These are phyloP conservation scores for Gavia stellata DNA, from an alignment of 2,113 vertebrate species.

Conservation along the genomic window DNA sequence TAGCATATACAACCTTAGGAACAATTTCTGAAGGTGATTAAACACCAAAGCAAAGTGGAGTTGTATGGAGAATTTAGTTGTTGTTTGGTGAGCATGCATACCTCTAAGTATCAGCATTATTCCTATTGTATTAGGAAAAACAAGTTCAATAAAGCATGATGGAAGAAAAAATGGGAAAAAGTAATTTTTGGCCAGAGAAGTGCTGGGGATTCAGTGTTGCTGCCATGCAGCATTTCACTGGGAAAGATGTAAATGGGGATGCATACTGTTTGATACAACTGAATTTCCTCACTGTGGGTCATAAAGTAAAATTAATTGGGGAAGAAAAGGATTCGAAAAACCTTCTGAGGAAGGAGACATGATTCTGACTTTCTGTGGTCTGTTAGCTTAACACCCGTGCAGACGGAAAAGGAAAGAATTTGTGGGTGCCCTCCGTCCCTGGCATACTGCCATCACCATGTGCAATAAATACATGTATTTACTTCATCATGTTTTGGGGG, in stretches of 20 bases:
- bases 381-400: background rate
- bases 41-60: background rate
- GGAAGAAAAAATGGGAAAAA: background rate
- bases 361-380: background rate
- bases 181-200: background rate
- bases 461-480: background rate
- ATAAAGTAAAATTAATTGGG: background rate
- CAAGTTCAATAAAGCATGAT: background rate
- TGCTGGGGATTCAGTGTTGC: background rate
- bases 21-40: conserved; percentile 30
- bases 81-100: background rate
- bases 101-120: background rate
- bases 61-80: background rate
- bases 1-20: conserved; percentile 12
- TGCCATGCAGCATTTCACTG: background rate
- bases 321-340: background rate
- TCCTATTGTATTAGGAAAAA: background rate
- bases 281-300: background rate
- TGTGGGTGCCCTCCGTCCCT: background rate
- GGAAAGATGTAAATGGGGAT: background rate
- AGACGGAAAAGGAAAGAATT: background rate
- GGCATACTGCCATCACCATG: background rate
- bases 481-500: background rate
- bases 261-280: background rate
- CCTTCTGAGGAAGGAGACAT: background rate